A percentile compares a stretch with the other conserved stretches of the same genome.
phyloP scores from a whole-genome alignment of 2,888 invertebrate species.

The Saturnia pavonia region DNA sequence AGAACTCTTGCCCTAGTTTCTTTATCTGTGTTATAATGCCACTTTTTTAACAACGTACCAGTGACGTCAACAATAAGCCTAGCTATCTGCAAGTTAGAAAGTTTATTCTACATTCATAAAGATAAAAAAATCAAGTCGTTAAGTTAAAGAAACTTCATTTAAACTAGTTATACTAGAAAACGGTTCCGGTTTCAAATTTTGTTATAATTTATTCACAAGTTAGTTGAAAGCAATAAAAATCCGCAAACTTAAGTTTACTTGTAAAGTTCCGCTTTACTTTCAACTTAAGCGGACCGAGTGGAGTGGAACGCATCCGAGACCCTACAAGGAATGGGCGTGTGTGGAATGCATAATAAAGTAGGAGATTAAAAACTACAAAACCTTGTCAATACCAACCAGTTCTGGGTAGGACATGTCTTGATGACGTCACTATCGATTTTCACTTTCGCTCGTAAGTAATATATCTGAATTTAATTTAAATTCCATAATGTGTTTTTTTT shows the following conservation, averaged over 20 bases:
- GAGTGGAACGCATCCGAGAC: constrained; percentile 65
- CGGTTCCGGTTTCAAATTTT: constrained; percentile 57
- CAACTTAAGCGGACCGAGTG: constrained; percentile 60
- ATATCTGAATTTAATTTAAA: background rate
- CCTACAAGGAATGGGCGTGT: constrained; percentile 80
- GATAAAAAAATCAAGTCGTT: background rate
- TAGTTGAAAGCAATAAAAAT: constrained; percentile 79
- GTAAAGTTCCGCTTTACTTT: constrained; percentile 73
- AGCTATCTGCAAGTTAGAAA: background rate
- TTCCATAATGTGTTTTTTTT: background rate
- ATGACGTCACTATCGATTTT: constrained; percentile 29
- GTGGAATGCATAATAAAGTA: constrained; percentile 78
- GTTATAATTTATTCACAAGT: constrained; percentile 76
- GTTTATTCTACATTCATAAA: background rate
- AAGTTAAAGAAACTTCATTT: background rate
- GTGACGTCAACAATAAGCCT: background rate
- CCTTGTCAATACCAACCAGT: constrained; percentile 74
- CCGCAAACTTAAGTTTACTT: constrained; percentile 71
- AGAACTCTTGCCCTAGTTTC: background rate
- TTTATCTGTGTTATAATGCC: background rate
- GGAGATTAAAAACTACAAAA: constrained; percentile 79
- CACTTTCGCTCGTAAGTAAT: background rate
- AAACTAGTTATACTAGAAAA: constrained; percentile 34
- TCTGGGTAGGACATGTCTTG: constrained; percentile 35
- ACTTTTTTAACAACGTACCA: background rate